These are phyloP conservation scores for Pogoniulus pusillus DNA, from an alignment of 2,797 vertebrate species.

Conservation along the genomic window DNA sequence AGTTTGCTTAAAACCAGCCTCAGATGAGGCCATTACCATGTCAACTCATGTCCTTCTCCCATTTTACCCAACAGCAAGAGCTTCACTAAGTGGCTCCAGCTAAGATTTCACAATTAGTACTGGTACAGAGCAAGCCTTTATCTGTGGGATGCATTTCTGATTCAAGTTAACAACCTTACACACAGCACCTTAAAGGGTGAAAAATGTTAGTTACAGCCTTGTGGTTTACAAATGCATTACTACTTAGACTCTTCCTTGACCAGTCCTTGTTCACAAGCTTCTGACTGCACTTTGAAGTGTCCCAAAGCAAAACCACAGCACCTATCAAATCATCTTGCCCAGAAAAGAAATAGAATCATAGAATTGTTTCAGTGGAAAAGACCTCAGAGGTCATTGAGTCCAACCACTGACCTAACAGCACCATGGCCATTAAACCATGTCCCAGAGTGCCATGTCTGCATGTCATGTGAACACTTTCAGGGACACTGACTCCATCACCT, in stretches of 20 bases:
- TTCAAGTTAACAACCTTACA: not conserved
- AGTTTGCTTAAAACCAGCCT: not conserved
- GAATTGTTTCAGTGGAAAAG: no score
- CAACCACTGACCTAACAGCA: no score
- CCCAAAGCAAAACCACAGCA: not conserved
- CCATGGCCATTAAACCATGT: no score
- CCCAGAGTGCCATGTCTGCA: no score
- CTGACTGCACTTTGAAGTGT: not conserved
- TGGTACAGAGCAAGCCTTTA: not conserved
- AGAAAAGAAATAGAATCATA: not conserved
- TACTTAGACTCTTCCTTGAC: not conserved
- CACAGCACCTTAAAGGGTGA: rapidly evolving
- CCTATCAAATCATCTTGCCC: not conserved
- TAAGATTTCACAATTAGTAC: not conserved
- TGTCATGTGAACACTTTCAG: no score
- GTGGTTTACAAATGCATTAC: not conserved
- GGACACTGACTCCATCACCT: no score
- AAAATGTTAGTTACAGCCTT: not conserved
- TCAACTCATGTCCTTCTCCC: not conserved
- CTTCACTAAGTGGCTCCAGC: not conserved
- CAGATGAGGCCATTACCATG: not conserved
- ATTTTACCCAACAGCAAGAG: not conserved
- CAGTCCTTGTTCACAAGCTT: not conserved
- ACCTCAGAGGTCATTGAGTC: no score
- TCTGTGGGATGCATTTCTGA: not conserved